phyloP scores from a whole-genome alignment of 2,113 vertebrate species.

The Alectura lathami region DNA sequence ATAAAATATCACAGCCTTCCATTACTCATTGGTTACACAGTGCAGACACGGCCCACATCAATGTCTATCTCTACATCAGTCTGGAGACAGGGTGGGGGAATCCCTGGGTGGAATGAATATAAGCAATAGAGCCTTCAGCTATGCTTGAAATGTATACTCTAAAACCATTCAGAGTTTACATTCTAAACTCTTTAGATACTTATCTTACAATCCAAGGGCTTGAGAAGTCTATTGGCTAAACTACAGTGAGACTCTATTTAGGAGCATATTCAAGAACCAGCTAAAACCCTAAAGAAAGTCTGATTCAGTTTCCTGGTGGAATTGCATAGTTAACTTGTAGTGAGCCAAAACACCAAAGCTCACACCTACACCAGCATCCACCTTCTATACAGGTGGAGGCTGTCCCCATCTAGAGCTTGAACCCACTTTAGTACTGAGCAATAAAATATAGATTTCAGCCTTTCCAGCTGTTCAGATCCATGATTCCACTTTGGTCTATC shows the following conservation, averaged over 20 bases:
- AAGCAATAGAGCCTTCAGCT: neutral
- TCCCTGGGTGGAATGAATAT: neutral
- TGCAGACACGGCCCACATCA: neutral
- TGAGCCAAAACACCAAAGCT: neutral
- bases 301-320: neutral
- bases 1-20: neutral
- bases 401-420: neutral
- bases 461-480: neutral
- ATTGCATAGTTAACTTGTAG: neutral
- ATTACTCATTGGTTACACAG: neutral
- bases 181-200: neutral
- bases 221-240: neutral
- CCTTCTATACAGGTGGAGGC: neutral
- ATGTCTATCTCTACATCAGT: neutral
- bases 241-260: neutral
- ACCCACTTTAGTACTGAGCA: neutral
- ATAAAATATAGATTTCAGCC: neutral
- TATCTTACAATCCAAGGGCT: neutral
- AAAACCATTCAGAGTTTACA: neutral
- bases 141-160: neutral
- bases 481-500: neutral
- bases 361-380: neutral
- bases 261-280: neutral
- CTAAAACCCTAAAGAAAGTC: neutral
- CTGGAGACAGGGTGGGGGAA: neutral